phyloP scores from a whole-genome alignment of 2,113 vertebrate genomes.

The Panthera leo region DNA sequence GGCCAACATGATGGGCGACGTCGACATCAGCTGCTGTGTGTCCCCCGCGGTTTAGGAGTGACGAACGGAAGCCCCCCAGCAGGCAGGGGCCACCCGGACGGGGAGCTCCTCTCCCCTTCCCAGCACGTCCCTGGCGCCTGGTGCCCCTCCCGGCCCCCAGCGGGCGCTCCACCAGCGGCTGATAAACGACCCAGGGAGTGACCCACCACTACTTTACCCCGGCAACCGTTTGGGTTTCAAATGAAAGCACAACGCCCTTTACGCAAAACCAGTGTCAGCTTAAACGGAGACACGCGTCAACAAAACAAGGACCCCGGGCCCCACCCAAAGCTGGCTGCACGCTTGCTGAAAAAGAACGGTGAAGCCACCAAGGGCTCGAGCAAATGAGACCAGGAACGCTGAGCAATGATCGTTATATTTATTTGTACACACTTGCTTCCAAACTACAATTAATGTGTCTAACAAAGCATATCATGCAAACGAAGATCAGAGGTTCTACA shows the following conservation, averaged over 20 bases:
- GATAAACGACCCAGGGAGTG: background rate
- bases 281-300: background rate
- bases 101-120: no score
- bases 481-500: slow-evolving; percentile 62
- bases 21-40: background rate
- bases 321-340: no score
- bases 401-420: slow-evolving; percentile 80
- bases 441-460: slow-evolving; percentile 83
- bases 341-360: background rate
- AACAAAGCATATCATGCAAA: slow-evolving; percentile 86
- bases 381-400: background rate
- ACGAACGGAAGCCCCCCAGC: rapidly evolving
- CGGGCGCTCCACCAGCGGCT: rapidly evolving
- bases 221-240: background rate
- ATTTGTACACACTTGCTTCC: slow-evolving; percentile 84
- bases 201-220: background rate
- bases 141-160: background rate
- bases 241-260: background rate
- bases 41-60: background rate
- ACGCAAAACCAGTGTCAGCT: background rate
- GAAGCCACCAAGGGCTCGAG: background rate
- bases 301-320: background rate
- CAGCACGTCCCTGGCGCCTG: background rate
- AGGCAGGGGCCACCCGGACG: rapidly evolving
- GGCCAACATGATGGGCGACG: rapidly evolving